Evolutionary conservation across 2,797 vertebrate genomes (phyloP), one percentile per base, ranked within the genome.

Genomic region (Lycodopsis pacificus): DNA sequence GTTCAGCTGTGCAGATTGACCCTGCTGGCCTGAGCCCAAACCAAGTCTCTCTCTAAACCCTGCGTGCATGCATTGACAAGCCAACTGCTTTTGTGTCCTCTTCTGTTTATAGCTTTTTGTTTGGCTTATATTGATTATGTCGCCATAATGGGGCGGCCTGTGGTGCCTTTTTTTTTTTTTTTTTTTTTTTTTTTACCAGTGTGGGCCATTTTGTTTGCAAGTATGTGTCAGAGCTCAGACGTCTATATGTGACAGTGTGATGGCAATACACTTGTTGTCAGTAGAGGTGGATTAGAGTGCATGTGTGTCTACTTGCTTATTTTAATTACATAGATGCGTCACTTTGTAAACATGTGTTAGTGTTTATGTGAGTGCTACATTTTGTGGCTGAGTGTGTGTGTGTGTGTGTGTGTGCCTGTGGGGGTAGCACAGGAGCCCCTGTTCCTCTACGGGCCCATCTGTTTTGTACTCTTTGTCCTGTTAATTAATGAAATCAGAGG

Each of bases 401-500:
- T 76, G 71, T 56, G 38, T 71, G 54, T 71, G 22, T 81, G 36
- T 76, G 46, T 71, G 42, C 85, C 84, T 80, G 89, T 86, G 88
- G 89, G 92, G 86, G 88, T 86, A 85, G 87, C 85, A 86, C 69
- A 9, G 87, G 89, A 90, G 88, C 89, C 91, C 89, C 83, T 83
- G 89, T 88, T 92, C 88, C 91, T 94, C 91, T 88, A 84, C 73
- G 63, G 89, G 89, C 91, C 93, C 94, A 95, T 94, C 94, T 94
- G 93, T 94, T 94, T 94, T 93, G 91, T 90, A 89, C 87, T 92
- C 91, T 94, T 94, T 93, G 93, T 95, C 94, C 92, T 92, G 93
- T 92, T 94, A 94, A 95, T 95, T 94, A 95, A 94, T 94, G 93
- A 92, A 94, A 94, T 93, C 90, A 94, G 92, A 93, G 91, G 91